A percentile compares a stretch with the other conserved stretches of the same genome.
phyloP scores from a whole-genome alignment of 2,797 vertebrate species.

The Arvicola amphibius region DNA sequence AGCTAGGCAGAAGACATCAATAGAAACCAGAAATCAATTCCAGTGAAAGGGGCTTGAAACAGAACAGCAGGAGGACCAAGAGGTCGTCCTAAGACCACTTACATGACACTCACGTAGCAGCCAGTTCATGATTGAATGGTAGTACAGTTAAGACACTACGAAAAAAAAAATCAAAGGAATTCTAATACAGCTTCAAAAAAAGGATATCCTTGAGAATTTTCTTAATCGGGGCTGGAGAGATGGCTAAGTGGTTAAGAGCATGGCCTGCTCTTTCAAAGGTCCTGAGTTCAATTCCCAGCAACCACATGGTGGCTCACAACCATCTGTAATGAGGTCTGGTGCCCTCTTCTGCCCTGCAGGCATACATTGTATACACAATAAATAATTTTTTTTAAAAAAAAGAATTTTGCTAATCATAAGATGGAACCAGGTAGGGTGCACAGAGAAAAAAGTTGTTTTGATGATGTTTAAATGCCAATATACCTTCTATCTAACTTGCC shows the following conservation, averaged over 20 bases:
- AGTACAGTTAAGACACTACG: slow-evolving; percentile 3
- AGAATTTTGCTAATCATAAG: slow-evolving; percentile 68
- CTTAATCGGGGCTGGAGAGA: too few species aligned
- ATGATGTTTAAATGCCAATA: slow-evolving; percentile 63
- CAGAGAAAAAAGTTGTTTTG: neutral
- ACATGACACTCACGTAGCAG: slow-evolving; percentile 25
- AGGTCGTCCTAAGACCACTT: neutral
- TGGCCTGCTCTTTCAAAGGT: too few species aligned
- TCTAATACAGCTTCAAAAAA: slow-evolving; percentile 27
- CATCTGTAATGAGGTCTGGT: too few species aligned
- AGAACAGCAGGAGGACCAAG: neutral
- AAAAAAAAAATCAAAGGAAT: slow-evolving; percentile 35
- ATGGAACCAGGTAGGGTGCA: slow-evolving; percentile 16
- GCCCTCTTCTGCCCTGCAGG: too few species aligned
- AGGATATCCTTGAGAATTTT: slow-evolving; percentile 52
- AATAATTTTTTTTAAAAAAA: too few species aligned
- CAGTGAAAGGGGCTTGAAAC: neutral
- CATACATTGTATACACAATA: too few species aligned
- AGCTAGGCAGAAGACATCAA: slow-evolving; percentile 1
- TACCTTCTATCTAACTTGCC: slow-evolving; percentile 54
- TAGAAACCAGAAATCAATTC: slow-evolving; percentile 31
- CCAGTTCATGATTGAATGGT: slow-evolving; percentile 48
- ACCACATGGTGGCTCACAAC: too few species aligned
- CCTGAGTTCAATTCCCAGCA: too few species aligned
- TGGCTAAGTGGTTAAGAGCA: too few species aligned